Conservation (phyloP, 2,113 vertebrate genomes). For the Delphinapterus leucas region DNA sequence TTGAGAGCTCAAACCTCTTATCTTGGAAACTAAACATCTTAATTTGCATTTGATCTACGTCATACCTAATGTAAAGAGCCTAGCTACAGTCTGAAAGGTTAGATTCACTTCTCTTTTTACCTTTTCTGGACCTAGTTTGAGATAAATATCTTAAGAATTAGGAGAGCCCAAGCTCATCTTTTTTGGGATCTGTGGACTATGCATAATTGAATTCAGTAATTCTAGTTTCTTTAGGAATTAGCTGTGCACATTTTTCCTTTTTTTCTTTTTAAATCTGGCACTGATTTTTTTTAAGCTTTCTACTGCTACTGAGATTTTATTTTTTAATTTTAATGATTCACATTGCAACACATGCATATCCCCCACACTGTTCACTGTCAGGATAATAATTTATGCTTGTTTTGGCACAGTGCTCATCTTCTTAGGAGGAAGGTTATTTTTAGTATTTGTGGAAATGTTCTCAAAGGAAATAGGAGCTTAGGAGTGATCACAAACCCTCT, state of each 20-base stretch:
- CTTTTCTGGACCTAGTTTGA: background rate
- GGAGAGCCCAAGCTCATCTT: background rate
- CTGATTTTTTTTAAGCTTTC: background rate
- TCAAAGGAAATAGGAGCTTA: constrained; percentile 12
- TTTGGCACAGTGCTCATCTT: background rate
- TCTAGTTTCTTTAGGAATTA: background rate
- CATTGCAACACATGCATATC: background rate
- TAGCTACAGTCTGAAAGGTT: background rate
- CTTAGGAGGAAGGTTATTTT: constrained; percentile 19
- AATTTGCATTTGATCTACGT: background rate
- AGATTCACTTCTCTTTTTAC: background rate
- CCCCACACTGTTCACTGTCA: background rate
- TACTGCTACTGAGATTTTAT: background rate
- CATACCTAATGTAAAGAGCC: background rate
- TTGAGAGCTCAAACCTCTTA: constrained; percentile 3
- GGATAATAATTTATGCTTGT: background rate
- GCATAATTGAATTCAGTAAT: background rate
- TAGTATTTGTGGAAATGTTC: background rate
- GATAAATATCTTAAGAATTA: background rate
- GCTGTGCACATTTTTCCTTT: background rate
- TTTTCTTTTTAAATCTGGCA: background rate
- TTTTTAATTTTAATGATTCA: constrained; percentile 12
- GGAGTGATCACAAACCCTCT: background rate
- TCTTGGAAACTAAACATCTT: background rate
- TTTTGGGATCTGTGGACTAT: background rate